A percentile compares a stretch with the other conserved stretches of the same genome.
These are phyloP conservation scores for Enteromius trimaculatus DNA, from an alignment of 2,797 vertebrate species.

Conservation along the genomic window DNA sequence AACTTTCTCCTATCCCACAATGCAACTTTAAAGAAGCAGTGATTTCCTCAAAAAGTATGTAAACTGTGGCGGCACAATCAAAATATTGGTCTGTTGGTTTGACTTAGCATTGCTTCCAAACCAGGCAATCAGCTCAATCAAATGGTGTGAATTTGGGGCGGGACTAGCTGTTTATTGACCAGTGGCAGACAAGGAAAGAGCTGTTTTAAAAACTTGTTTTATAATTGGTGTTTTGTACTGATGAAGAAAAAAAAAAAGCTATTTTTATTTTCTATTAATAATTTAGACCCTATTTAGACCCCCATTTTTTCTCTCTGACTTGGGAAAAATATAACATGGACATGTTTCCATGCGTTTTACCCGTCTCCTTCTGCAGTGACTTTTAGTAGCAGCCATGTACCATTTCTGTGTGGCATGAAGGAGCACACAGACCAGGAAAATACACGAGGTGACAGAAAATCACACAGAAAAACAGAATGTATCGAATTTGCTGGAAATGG, in stretches of 20 bases:
- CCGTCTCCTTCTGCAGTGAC: background rate
- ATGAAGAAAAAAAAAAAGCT: background rate
- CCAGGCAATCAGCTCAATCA: background rate
- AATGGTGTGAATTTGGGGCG: background rate
- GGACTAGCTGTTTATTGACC: background rate
- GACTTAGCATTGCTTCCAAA: background rate
- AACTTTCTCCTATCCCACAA: background rate
- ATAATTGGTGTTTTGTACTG: background rate
- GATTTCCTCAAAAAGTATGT: background rate
- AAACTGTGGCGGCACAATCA: background rate
- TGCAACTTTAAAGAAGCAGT: background rate
- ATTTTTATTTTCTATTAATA: background rate
- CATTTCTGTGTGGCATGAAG: background rate
- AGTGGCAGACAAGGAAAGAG: background rate
- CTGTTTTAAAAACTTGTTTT: background rate
- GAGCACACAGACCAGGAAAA: conserved; percentile 1
- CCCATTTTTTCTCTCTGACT: background rate
- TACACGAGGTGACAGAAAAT: conserved; percentile 29
- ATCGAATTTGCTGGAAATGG: conserved; percentile 22
- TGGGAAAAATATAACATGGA: too few relatives aligned
- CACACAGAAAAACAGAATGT: background rate
- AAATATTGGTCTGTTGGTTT: background rate
- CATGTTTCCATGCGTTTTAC: too few relatives aligned
- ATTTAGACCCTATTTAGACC: background rate
- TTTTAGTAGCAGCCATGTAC: background rate